Evolutionary conservation across 2,113 vertebrate species (phyloP).

Genomic region (Okapia johnstoni): DNA sequence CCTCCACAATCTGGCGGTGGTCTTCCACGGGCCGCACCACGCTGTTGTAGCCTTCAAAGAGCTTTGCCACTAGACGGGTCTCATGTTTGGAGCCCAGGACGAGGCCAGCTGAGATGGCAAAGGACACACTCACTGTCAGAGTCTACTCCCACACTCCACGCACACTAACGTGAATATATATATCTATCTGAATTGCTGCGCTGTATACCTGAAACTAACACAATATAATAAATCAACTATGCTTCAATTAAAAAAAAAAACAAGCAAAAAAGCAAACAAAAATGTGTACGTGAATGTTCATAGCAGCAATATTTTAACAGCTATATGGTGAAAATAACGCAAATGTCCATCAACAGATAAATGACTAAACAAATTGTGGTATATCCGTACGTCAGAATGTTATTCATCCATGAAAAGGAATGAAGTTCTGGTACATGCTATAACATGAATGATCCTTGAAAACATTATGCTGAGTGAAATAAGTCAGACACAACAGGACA

Average conservation of each 20-base stretch:
- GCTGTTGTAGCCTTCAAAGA: slow-evolving; percentile 91
- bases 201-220: not conserved
- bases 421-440: not conserved
- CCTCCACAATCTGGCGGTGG: slow-evolving; percentile 84
- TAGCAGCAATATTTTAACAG: not conserved
- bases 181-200: not conserved
- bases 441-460: not conserved
- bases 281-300: not conserved
- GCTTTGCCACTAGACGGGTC: slow-evolving; percentile 84
- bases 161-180: accelerated
- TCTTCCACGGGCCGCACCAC: slow-evolving; percentile 92
- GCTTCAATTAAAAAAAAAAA: not conserved
- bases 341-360: not conserved
- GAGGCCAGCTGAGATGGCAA: slow-evolving; percentile 73
- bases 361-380: not conserved
- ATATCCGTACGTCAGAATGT: not conserved
- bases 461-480: not conserved
- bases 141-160: not conserved
- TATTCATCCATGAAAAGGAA: not conserved
- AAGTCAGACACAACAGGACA: not conserved
- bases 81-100: slow-evolving; percentile 88
- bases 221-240: not conserved
- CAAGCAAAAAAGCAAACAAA: not conserved
- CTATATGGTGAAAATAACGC: not conserved
- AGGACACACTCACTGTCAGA: not conserved